Base-by-base conservation (phyloP, 1,140 invertebrate genomes). In the Habropoda laboriosa region DNA sequence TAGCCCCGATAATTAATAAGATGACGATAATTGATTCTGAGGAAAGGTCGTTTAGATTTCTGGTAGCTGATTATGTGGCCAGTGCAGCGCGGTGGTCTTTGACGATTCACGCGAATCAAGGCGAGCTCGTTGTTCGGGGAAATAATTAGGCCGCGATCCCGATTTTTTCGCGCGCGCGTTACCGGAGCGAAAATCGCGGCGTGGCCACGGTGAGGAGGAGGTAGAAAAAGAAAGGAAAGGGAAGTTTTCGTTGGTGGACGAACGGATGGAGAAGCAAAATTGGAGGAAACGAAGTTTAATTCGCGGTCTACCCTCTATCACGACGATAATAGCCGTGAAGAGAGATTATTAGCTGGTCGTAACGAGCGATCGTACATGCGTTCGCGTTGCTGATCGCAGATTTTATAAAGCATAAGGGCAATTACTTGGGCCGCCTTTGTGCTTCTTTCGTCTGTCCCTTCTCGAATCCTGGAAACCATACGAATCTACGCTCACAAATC, bases 131-230 rank as follows among this genome's bases (percentile, higher is more conserved):
- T 38, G 7, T 64, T 64, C 61, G 61, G 18, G 61, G 61, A 64
- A 64, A 64, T 45, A 64, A 64, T 64, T 64, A 64, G 38, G 61
- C 40, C 61, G 40, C 61, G 61, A 45, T 64, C 45, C 40, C 61
- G 61, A 64, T 64, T 64, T 40, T 18, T 64, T 27, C 24, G 61
- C 61, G 61, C 13, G 61, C 61, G 40, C 40, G 40, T 64, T 64
- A 64, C 61, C 40, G 18, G 27, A 64, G 40, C 61, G 61, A 40
- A 64, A 64, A 64, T 64, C 61, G 61, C 38, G 16, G 24, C 18
- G 40, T 18, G 38, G 24, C 5, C 16, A n/a, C n/a, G n/a, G n/a
- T n/a, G 61, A 45, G 27, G 12, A 40, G 40, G 61, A 45, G 40
- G 40, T n/a, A 8, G 21, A 24, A 1, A 4, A 18, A 63, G 35